These are phyloP conservation scores for Chelonia mydas DNA, from an alignment of 2,797 vertebrate species.

Conservation along the genomic window DNA sequence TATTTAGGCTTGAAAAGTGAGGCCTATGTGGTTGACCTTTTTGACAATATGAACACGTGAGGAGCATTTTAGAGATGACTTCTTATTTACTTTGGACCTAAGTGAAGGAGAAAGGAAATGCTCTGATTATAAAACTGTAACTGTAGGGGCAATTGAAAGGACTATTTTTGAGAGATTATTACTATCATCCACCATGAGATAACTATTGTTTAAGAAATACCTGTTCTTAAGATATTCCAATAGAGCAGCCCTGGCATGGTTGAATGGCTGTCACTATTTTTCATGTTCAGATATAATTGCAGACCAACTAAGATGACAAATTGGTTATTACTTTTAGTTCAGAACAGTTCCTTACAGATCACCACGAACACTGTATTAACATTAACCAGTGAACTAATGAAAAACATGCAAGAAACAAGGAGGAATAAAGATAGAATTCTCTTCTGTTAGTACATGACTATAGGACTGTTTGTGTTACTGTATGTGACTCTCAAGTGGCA, in stretches of 20 bases:
- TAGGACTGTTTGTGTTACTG: constrained; percentile 13
- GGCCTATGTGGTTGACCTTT: background rate
- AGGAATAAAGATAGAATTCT: background rate
- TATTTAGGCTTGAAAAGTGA: background rate
- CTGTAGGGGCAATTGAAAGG: background rate
- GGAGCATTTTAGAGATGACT: background rate
- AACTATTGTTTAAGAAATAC: constrained; percentile 15
- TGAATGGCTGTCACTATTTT: constrained; percentile 9
- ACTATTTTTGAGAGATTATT: background rate
- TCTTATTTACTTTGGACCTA: background rate
- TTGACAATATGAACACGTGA: background rate
- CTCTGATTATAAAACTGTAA: background rate
- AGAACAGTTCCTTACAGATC: constrained; percentile 14
- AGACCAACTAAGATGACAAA: constrained; percentile 47
- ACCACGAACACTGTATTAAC: background rate
- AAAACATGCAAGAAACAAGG: constrained; percentile 12
- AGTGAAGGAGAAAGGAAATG: background rate
- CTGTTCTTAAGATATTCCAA: background rate
- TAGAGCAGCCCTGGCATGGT: background rate
- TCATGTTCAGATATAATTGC: constrained; percentile 6
- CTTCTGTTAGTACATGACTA: constrained; percentile 7
- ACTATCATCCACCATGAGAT: background rate
- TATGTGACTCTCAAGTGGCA: constrained; percentile 26
- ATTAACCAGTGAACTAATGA: constrained; percentile 38
- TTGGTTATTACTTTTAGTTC: constrained; percentile 31